phyloP scores from a whole-genome alignment of 2,888 invertebrate genomes.

The Carterocephalus palaemon region DNA sequence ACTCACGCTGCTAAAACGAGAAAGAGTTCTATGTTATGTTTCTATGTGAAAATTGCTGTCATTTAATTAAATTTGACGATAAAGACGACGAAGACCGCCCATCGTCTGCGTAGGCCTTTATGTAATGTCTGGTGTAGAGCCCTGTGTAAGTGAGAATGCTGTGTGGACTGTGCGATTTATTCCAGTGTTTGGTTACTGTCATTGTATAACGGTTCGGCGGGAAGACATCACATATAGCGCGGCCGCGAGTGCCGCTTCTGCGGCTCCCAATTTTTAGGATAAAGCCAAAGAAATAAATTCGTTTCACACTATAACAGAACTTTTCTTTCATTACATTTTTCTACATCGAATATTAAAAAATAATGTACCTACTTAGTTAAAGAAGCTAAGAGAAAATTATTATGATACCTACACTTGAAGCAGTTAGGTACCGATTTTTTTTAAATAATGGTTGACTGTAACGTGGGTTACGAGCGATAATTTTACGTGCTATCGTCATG shows the following conservation, averaged over 20 bases:
- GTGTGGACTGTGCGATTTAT: background rate
- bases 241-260: constrained; percentile 6
- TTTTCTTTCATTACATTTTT: constrained; percentile 26
- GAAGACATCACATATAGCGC: background rate
- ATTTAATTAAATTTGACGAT: too few species aligned
- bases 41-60: too few species aligned
- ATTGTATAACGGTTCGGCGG: constrained; percentile 11
- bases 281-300: constrained; percentile 66
- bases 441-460: too few species aligned
- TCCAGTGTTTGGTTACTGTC: constrained; percentile 8
- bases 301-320: constrained; percentile 41
- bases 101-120: background rate
- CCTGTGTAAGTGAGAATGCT: background rate
- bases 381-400: too few species aligned
- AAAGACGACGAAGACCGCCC: background rate
- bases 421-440: too few species aligned
- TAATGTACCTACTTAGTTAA: too few species aligned
- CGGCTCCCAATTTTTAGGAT: constrained; percentile 36
- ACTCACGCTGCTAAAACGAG: too few species aligned
- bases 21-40: too few species aligned
- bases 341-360: background rate
- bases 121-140: background rate
- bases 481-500: too few species aligned
- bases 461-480: too few species aligned
- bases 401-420: too few species aligned